phyloP scores from a whole-genome alignment of 2,888 invertebrate genomes.

The Barypeithes pellucidus region DNA sequence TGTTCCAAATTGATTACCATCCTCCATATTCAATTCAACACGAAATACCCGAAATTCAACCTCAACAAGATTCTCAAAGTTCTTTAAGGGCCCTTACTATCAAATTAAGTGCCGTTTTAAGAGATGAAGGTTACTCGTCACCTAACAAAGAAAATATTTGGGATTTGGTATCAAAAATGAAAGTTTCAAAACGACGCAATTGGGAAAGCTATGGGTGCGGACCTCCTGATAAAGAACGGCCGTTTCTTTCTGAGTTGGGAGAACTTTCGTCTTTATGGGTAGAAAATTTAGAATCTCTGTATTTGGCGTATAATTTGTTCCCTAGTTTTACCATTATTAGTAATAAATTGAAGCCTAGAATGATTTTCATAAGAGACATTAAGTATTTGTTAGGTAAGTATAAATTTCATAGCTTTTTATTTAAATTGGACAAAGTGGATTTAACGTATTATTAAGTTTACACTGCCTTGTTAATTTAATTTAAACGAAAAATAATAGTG shows the following conservation, averaged over 20 bases:
- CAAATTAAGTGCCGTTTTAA: slow-evolving; percentile 41
- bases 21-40: background rate
- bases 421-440: slow-evolving; percentile 9
- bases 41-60: slow-evolving; percentile 4
- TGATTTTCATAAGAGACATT: slow-evolving; percentile 63
- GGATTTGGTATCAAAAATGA: slow-evolving; percentile 62
- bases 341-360: slow-evolving; percentile 58
- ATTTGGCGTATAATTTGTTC: slow-evolving; percentile 57
- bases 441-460: too few species aligned
- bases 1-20: slow-evolving; percentile 31
- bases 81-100: background rate
- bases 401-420: slow-evolving; percentile 20
- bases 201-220: slow-evolving; percentile 67
- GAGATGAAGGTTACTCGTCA: slow-evolving; percentile 59
- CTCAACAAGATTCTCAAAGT: background rate
- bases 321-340: slow-evolving; percentile 55
- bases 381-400: slow-evolving; percentile 64
- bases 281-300: slow-evolving; percentile 63
- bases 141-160: slow-evolving; percentile 62
- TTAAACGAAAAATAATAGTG: too few species aligned
- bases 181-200: slow-evolving; percentile 60
- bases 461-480: too few species aligned
- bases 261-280: slow-evolving; percentile 63
- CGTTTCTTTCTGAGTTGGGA: slow-evolving; percentile 66
- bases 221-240: slow-evolving; percentile 65